Evolutionary conservation across 1,140 invertebrate genomes (phyloP).

Genomic region (Triops cancriformis): DNA sequence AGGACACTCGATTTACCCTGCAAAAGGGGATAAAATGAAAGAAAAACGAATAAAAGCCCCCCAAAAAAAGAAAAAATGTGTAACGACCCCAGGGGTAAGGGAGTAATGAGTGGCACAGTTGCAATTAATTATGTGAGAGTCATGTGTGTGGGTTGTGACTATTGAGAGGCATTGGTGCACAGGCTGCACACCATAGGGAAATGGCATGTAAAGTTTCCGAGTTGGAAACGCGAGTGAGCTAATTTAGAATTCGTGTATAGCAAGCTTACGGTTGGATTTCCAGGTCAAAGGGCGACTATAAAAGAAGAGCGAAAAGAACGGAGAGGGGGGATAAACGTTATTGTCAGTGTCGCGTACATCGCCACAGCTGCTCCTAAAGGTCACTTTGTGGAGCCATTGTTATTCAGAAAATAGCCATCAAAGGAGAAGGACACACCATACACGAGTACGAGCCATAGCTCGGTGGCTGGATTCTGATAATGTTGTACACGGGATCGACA

Average conservation of each 20-base stretch:
- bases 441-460: background rate
- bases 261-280: background rate
- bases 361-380: constrained; percentile 9
- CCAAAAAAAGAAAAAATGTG: background rate
- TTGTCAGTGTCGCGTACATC: background rate
- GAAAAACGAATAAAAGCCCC: background rate
- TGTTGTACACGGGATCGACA: background rate
- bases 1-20: background rate
- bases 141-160: background rate
- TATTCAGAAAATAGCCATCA: constrained; percentile 1
- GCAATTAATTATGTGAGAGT: constrained; percentile 2
- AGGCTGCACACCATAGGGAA: background rate
- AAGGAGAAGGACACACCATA: background rate
- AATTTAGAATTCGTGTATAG: background rate
- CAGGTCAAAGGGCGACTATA: constrained; percentile 8
- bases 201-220: background rate
- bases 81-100: background rate
- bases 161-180: constrained; percentile 13
- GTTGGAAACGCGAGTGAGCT: constrained; percentile 8
- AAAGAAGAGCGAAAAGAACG: background rate
- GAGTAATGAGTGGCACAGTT: background rate
- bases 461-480: background rate
- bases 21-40: background rate
- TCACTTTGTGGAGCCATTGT: constrained; percentile 5
- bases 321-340: background rate